Percentiles rank a stretch among this genome's conserved stretches.
phyloP scores from a whole-genome alignment of 2,888 invertebrate genomes.

The Acleris holmiana region DNA sequence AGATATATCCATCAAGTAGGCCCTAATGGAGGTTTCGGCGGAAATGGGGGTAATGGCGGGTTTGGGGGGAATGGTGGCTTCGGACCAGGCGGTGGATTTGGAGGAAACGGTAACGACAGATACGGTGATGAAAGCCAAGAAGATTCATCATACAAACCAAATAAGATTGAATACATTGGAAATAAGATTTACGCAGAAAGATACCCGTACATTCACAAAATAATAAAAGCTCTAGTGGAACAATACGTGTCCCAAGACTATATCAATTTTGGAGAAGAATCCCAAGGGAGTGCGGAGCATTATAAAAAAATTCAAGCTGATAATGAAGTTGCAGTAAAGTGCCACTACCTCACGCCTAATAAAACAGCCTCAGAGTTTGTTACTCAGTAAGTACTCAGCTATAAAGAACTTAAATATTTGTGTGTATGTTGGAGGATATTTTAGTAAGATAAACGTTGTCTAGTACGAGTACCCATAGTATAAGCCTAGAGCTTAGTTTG shows the following conservation, averaged over 20 bases:
- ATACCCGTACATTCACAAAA: constrained; percentile 69
- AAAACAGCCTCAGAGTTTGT: constrained; percentile 56
- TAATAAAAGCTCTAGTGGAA: constrained; percentile 62
- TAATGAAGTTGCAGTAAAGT: constrained; percentile 67
- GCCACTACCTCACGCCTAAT: constrained; percentile 59
- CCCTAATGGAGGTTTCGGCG: constrained; percentile 61
- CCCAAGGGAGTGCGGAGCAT: constrained; percentile 56
- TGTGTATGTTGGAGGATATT: no score
- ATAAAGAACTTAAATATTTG: neutral
- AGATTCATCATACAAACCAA: constrained; percentile 43
- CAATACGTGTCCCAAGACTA: constrained; percentile 66
- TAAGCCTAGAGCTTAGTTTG: no score
- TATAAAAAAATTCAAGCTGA: constrained; percentile 60
- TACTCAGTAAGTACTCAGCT: constrained; percentile 61
- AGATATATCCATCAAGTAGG: constrained; percentile 76
- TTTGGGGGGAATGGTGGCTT: constrained; percentile 51
- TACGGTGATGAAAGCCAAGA: constrained; percentile 49
- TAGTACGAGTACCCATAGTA: no score
- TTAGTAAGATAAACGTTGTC: no score
- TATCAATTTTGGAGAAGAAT: constrained; percentile 55
- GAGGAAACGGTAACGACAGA: constrained; percentile 44
- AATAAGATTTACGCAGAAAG: constrained; percentile 65
- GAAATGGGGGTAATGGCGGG: constrained; percentile 54
- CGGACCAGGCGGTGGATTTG: constrained; percentile 49
- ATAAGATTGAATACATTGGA: constrained; percentile 64